These are phyloP conservation scores for Chymomyza procnemis DNA, from an alignment of 2,888 invertebrate genomes.

Conservation along the genomic window DNA sequence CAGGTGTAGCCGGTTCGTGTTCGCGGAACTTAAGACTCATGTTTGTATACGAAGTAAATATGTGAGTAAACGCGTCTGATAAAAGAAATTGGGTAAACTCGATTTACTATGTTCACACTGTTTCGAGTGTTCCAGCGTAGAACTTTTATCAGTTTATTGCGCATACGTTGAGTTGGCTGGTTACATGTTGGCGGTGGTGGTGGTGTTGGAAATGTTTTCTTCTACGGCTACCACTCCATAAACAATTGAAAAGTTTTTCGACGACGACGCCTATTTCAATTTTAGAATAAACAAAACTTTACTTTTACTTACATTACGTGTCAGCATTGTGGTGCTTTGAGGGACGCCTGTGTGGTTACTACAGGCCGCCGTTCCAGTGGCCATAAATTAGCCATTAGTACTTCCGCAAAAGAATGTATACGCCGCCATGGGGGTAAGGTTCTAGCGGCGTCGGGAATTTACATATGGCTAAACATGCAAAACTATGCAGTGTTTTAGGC, in stretches of 20 bases:
- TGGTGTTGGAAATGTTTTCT: slow-evolving; percentile 29
- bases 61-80: slow-evolving; percentile 22
- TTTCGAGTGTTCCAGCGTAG: background rate
- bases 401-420: slow-evolving; percentile 52
- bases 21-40: slow-evolving; percentile 18
- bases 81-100: slow-evolving; percentile 63
- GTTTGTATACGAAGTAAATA: background rate
- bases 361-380: slow-evolving; percentile 45
- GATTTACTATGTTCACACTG: slow-evolving; percentile 41
- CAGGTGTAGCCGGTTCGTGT: background rate
- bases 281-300: slow-evolving; percentile 64
- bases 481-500: slow-evolving; percentile 54
- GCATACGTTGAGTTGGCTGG: no score
- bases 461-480: slow-evolving; percentile 52
- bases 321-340: background rate
- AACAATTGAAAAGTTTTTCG: slow-evolving; percentile 39
- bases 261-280: slow-evolving; percentile 69
- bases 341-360: slow-evolving; percentile 43
- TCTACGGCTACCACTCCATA: slow-evolving; percentile 50
- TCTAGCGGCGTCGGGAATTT: slow-evolving; percentile 9
- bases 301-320: slow-evolving; percentile 32
- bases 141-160: background rate
- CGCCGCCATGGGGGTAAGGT: background rate
- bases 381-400: slow-evolving; percentile 75
- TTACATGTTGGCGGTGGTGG: no score